Percentiles rank a stretch among this genome's conserved stretches.
Evolutionary conservation across 2,797 vertebrate genomes (phyloP).

Genomic region (Clamator glandarius): DNA sequence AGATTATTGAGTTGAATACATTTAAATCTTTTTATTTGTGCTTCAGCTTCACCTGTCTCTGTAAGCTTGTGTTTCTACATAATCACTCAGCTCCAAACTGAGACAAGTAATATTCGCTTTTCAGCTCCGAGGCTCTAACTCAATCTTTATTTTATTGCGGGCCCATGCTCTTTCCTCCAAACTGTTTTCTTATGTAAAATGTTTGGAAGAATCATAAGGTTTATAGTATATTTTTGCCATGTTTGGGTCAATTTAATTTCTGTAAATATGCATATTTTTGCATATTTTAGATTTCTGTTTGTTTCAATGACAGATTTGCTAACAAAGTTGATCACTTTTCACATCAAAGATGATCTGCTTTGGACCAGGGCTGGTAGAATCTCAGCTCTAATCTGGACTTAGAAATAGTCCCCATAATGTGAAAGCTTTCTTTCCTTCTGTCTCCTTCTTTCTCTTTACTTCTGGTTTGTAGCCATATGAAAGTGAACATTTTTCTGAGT

Average conservation of each 20-base stretch:
- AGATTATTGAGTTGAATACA: neutral
- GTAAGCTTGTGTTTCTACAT: neutral
- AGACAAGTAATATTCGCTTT: neutral
- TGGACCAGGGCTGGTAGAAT: neutral
- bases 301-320: neutral
- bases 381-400: neutral
- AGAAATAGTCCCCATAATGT: neutral
- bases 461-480: neutral
- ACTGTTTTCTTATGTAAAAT: neutral
- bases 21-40: neutral
- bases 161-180: neutral
- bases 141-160: neutral
- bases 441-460: neutral
- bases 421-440: neutral
- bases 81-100: neutral
- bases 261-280: neutral
- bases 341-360: neutral
- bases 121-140: neutral
- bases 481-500: neutral
- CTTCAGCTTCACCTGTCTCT: neutral
- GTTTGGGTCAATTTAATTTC: neutral
- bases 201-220: neutral
- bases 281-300: neutral
- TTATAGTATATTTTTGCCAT: neutral
- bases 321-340: neutral